Evolutionary conservation across 2,113 vertebrate species (phyloP), one percentile per base, ranked within the genome.

Genomic region (Nyctibius bracteatus): DNA sequence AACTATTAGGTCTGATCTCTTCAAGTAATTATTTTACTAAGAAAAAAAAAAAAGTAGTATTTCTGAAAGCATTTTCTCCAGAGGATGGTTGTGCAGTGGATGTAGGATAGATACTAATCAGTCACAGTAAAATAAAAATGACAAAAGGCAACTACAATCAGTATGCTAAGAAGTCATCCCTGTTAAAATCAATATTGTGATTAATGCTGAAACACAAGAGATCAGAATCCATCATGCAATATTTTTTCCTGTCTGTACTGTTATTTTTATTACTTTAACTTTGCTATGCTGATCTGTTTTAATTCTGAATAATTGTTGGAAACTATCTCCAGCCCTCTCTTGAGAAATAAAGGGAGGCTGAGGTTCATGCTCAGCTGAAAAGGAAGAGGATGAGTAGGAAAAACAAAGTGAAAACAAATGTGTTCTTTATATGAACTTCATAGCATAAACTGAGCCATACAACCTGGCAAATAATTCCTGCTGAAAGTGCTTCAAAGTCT

Each of bases 151-250:
- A 63, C 73, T 54, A 49, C 41, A 83, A 67, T 41, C 57, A 84
- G 65, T 91, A 47, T 47, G 73, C 83, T 92, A 88, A 94, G 90
- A 86, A 96, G 80, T 63, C 80, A 86, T 79, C 66, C 86, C 30
- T 79, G 70, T 57, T 95, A 81, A 95, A 96, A 96, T 97, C 96
- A 96, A 96, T 96, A 94, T 39, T 14, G n/a, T 96, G 91, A 97
- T 96, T 96, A 95, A 97, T 94, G 94, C 18, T 68, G 82, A 91
- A 92, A 71, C 81, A 79, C 57, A 68, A 51, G 71, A 78, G 88
- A 92, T 88, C 82, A 81, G 68, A 88, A 96, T 93, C 94, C 92
- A 96, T 93, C 94, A 93, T 86, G 92, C 43, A 90, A 83, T 96
- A 95, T 96, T 96, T 96, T 83, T 92, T 86, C 86, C 83, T 93